Conservation (phyloP, 2,113 vertebrate species). For the Narcine bancroftii region DNA sequence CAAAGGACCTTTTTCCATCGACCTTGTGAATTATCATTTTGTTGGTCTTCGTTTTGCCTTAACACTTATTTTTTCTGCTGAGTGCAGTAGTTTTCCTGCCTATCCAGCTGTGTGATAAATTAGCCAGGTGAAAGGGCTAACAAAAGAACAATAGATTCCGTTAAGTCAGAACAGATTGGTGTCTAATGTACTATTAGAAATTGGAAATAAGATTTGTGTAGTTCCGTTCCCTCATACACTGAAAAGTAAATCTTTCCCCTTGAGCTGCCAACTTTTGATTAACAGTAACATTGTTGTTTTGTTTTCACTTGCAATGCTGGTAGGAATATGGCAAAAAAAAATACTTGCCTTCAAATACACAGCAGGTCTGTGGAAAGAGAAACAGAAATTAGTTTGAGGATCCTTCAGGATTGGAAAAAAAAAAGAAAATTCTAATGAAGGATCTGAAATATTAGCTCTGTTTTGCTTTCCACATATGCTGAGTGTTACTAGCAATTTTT, state of each 20-base stretch:
- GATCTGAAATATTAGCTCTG: too few species aligned
- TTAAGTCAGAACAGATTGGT: conserved; percentile 35
- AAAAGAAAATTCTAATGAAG: too few species aligned
- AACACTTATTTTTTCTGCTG: conserved; percentile 43
- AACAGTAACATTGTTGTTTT: conserved; percentile 16
- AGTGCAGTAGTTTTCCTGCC: conserved; percentile 34
- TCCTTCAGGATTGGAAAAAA: too few species aligned
- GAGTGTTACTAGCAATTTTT: too few species aligned
- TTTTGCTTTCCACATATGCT: too few species aligned
- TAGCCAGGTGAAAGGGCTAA: conserved; percentile 33
- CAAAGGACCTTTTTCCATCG: conserved; percentile 64
- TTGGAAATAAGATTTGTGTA: conserved; percentile 30
- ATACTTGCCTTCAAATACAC: too few species aligned
- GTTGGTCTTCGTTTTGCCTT: conserved; percentile 50
- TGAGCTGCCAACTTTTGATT: conserved; percentile 27
- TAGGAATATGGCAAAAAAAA: neutral
- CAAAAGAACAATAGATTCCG: conserved; percentile 35
- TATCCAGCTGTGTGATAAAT: conserved; percentile 37
- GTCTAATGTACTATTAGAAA: conserved; percentile 30
- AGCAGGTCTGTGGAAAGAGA: too few species aligned
- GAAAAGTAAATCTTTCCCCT: conserved; percentile 7
- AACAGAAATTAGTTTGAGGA: too few species aligned
- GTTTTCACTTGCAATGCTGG: neutral
- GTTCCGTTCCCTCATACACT: conserved; percentile 2
- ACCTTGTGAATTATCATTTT: conserved; percentile 65